Evolutionary conservation across 2,113 vertebrate species (phyloP).

Genomic region (Bubo bubo): DNA sequence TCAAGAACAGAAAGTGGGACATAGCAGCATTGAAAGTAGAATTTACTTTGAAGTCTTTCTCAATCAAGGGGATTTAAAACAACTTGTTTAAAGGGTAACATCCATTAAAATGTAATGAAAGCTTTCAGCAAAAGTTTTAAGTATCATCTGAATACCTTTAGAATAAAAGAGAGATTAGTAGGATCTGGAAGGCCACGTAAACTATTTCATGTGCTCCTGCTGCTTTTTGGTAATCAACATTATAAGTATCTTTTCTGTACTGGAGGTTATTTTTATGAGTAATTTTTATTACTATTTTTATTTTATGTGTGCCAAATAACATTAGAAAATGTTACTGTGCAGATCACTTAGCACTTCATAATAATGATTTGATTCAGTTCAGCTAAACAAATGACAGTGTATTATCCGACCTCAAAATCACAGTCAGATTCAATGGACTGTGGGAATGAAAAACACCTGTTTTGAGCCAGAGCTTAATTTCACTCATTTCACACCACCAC

Average conservation of each 20-base stretch:
- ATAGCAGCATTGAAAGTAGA: neutral
- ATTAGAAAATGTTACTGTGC: neutral
- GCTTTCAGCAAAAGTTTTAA: neutral
- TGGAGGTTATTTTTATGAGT: neutral
- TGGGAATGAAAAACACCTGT: conserved; percentile 3
- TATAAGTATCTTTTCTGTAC: neutral
- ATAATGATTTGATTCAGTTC: neutral
- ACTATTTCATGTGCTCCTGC: neutral
- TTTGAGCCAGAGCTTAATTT: neutral
- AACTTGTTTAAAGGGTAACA: neutral
- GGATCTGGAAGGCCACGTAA: neutral
- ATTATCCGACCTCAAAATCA: neutral
- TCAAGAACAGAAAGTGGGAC: conserved; percentile 18
- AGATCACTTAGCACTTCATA: neutral
- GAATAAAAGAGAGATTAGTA: neutral
- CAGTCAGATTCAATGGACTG: neutral
- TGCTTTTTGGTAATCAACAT: neutral
- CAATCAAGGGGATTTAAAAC: neutral
- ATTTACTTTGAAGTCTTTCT: neutral
- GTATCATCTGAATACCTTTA: neutral
- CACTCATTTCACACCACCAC: neutral
- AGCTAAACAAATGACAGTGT: neutral
- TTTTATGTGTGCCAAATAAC: neutral
- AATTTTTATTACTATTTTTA: neutral
- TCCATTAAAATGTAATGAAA: conserved; percentile 3